Conservation (phyloP, 37 sponge, comb jelly and placozoan genomes). For the Halichondria panicea region DNA sequence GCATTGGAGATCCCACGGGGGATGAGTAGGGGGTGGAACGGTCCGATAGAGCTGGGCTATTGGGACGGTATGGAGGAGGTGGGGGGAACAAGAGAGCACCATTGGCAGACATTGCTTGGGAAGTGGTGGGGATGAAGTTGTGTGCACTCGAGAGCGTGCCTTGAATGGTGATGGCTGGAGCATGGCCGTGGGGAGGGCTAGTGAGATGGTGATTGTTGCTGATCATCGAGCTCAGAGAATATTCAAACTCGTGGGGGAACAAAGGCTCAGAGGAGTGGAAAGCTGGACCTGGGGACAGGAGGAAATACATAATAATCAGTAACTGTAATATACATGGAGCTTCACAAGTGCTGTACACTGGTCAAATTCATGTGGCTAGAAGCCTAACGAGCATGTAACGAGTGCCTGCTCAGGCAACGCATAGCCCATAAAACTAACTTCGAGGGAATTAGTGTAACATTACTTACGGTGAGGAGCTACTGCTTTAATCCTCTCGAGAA, state of each 20-base stretch:
- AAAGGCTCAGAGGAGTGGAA: neutral
- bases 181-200: conserved; percentile 18
- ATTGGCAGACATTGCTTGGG: conserved; percentile 9
- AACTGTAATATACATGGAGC: neutral
- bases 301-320: neutral
- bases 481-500: conserved; percentile 46
- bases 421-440: neutral
- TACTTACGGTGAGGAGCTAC: no score
- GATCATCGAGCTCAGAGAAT: conserved; percentile 11
- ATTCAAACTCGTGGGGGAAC: conserved; percentile 41
- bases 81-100: conserved; percentile 33
- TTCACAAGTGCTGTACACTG: neutral
- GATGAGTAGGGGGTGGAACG: conserved; percentile 46
- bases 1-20: conserved; percentile 49
- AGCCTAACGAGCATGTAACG: no score
- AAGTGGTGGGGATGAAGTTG: neutral
- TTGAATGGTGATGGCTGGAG: conserved; percentile 45
- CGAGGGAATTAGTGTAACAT: neutral
- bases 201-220: conserved; percentile 16
- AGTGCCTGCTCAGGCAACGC: no score
- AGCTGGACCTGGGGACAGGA: neutral
- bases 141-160: neutral
- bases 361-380: no score
- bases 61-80: conserved; percentile 13
- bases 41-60: conserved; percentile 39